Conservation (phyloP, 2,888 invertebrate species). For the Anoplius nigerrimus region DNA sequence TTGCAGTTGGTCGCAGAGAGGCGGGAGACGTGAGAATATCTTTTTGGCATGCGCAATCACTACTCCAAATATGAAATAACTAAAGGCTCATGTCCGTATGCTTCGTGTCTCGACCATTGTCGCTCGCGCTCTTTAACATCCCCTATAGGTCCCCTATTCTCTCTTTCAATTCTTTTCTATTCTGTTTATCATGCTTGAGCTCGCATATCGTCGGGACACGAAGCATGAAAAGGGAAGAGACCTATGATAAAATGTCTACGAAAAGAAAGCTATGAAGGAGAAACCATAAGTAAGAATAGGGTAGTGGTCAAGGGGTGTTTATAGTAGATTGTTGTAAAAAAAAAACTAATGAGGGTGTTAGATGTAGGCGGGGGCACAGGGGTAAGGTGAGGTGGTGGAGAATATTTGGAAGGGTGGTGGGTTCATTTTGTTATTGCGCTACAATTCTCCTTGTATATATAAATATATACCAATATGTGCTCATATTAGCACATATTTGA, state of each 20-base stretch:
- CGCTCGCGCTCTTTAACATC: no score
- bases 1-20: slow-evolving; percentile 72
- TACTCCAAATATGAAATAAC: slow-evolving; percentile 74
- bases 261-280: slow-evolving; percentile 63
- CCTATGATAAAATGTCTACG: slow-evolving; percentile 69
- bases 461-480: not conserved
- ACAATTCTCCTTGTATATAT: no score
- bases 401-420: not conserved
- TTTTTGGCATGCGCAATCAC: slow-evolving; percentile 74
- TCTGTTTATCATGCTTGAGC: not conserved
- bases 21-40: slow-evolving; percentile 75
- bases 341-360: no score
- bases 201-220: not conserved
- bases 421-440: not conserved
- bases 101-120: slow-evolving; percentile 49
- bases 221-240: slow-evolving; percentile 57
- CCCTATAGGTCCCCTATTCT: not conserved
- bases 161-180: not conserved
- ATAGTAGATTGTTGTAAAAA: no score
- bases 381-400: not conserved
- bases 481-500: not conserved
- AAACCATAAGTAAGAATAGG: slow-evolving; percentile 56
- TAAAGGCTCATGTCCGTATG: slow-evolving; percentile 72
- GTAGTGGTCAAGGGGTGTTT: slow-evolving; percentile 18
- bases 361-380: no score